These are phyloP conservation scores for Pangasianodon hypophthalmus DNA, from an alignment of 2,113 vertebrate species.

Conservation along the genomic window DNA sequence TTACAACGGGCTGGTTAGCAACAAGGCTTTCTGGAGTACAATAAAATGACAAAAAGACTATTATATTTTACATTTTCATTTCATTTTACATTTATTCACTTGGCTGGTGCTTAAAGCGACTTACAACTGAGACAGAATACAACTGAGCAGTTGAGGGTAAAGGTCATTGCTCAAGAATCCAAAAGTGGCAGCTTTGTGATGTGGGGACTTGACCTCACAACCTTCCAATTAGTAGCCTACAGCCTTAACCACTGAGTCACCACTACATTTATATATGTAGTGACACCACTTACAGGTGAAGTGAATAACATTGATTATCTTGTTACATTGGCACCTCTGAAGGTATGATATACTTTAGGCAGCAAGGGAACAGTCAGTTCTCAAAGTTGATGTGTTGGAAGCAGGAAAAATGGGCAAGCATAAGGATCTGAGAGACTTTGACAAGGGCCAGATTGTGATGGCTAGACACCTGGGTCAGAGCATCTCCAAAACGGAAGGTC, in stretches of 20 bases:
- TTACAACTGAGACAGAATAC: neutral
- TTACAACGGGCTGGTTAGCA: neutral
- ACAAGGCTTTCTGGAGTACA: neutral
- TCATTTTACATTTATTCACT: neutral
- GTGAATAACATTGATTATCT: no score
- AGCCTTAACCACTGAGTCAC: neutral
- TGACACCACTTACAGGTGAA: no score
- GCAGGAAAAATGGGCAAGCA: no score
- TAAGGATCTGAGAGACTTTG: no score
- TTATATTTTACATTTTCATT: neutral
- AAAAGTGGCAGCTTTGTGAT: neutral
- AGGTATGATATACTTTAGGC: no score
- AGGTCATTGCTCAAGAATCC: neutral
- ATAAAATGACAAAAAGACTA: neutral
- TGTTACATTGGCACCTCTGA: no score
- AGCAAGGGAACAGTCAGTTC: no score
- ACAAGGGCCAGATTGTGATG: no score
- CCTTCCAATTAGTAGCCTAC: neutral
- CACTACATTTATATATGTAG: no score
- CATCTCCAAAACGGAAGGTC: no score
- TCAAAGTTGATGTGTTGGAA: no score
- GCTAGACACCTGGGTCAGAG: no score
- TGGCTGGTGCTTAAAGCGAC: neutral
- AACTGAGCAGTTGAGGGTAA: neutral
- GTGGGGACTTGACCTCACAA: neutral